Base-by-base conservation (phyloP, 2,888 invertebrate species). In the Drosophila atripex region DNA sequence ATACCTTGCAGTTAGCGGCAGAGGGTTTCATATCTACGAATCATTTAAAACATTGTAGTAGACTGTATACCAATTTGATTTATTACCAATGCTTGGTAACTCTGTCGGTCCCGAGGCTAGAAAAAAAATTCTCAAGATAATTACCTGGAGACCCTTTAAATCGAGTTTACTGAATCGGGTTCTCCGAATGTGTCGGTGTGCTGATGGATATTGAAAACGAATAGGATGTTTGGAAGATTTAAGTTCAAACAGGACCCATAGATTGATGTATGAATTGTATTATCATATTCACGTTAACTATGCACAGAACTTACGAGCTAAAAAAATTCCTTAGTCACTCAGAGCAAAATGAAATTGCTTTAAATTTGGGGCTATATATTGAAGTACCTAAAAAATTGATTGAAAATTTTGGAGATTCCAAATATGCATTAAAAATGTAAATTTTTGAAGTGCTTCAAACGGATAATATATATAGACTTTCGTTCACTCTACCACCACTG, bases 371-470 rank as follows among this genome's bases (percentile, higher is more conserved):
- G 30, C 30, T 32, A 11, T 32, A 11, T 11, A 11, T 32, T 32
- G 11, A 30, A 32, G 32, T 32, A 4, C 12, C 11, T 32, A 4
- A 12, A 32, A 32, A 3, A 32, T 32, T 32, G 21, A 32, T 32
- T 3, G 12, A 12, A 32, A 11, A 0, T 32, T n/a, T 35, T 35
- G n/a, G 35, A 6, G n/a, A n/a, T n/a, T n/a, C 5, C 5, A n/a
- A n/a, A 35, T 35, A 35, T n/a, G 35, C 35, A 35, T 35, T 35
- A 35, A 35, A n/a, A 35, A 35, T 35, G n/a, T n/a, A n/a, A 14
- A 35, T 35, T 35, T n/a, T 35, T 35, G 1, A 35, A n/a, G 5
- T 8, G n/a, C 38, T 51, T 51, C 7, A 39, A 56, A 25, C 35
- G 28, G 21, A 30, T 43, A 30, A 28, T 39, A 39, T 52, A 18